A percentile compares a stretch with the other conserved stretches of the same genome.
Conservation (phyloP, 2,797 vertebrate genomes). For the Steatocranus sp. region DNA sequence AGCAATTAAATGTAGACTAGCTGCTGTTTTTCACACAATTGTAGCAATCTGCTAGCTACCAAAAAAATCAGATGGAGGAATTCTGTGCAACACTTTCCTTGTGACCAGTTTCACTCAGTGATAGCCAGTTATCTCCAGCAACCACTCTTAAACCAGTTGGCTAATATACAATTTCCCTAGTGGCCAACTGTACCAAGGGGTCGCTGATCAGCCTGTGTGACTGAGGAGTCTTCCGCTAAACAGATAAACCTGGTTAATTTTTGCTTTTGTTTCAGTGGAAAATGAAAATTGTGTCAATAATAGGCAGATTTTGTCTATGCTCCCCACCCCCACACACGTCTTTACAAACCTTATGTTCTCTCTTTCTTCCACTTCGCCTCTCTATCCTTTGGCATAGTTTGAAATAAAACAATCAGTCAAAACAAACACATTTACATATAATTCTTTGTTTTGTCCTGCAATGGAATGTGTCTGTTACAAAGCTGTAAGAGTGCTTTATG, state of each 20-base stretch:
- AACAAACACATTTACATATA: not conserved
- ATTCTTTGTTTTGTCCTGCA: not conserved
- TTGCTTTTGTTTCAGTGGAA: not conserved
- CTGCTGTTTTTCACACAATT: not conserved
- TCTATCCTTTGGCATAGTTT: not conserved
- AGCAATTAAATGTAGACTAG: not conserved
- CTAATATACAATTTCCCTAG: not conserved
- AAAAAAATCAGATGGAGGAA: not conserved
- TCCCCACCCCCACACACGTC: fast-evolving
- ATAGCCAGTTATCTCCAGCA: not conserved
- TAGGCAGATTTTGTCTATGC: not conserved
- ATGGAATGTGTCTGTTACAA: not conserved
- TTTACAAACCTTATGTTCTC: not conserved
- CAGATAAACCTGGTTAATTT: not conserved
- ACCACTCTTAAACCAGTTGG: not conserved
- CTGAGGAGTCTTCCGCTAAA: not conserved
- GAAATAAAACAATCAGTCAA: not conserved
- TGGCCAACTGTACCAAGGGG: not conserved
- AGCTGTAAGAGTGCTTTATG: not conserved
- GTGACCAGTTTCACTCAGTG: not conserved
- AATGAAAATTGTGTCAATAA: not conserved
- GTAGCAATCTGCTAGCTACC: not conserved
- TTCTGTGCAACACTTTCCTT: not conserved
- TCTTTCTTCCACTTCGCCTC: not conserved
- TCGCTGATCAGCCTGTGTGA: not conserved